Base-by-base conservation (phyloP, 2,888 invertebrate genomes). In the Drosophila suboccidentalis region DNA sequence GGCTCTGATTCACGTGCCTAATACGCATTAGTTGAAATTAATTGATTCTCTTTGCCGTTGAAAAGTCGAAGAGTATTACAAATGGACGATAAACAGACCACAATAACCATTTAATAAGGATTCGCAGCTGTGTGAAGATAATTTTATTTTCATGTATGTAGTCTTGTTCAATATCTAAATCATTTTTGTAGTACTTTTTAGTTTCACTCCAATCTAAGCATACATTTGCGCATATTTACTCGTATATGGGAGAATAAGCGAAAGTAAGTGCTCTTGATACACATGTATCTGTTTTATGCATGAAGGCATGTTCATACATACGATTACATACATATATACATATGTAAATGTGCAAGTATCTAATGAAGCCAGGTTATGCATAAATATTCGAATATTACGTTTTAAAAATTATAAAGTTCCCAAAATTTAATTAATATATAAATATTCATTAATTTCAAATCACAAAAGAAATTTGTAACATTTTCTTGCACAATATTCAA, bases 271-370 rank as follows among this genome's bases (percentile, higher is more conserved):
- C 67, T 43, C 67, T 47, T 53, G 39, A 38, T 53, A 36, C 29
- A 54, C 26, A 46, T 47, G 47, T 63, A 43, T 55, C 54, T 63
- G 63, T 49, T 53, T 51, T 65, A 60, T 38, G 50, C 51, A 59
- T 10, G 6, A 26, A 19, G 26, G 32, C 29, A 32, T 29, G 13
- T n/a, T 41, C 8, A 44, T 34, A 53, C 53, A 36, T 2, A 43
- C 34, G 32, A 9, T 34, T 19, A 44, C 50, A 26, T 32, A 51
- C 17, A 54, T 47, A 36, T 5, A 17, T 32, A 19, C 19, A 43
- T 5, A 19, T 19, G 11, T 1, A 19, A 36, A 36, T 64, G 57
- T 53, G 44, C 29, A 39, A 32, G 60, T 41, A 15, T 39, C 15
- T 15, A 15, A 36, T n/a, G 36, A 36, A 36, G 36, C 36, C 41